These are phyloP conservation scores for Marasmarcha lunaedactyla DNA, from an alignment of 2,888 invertebrate genomes.

Conservation along the genomic window DNA sequence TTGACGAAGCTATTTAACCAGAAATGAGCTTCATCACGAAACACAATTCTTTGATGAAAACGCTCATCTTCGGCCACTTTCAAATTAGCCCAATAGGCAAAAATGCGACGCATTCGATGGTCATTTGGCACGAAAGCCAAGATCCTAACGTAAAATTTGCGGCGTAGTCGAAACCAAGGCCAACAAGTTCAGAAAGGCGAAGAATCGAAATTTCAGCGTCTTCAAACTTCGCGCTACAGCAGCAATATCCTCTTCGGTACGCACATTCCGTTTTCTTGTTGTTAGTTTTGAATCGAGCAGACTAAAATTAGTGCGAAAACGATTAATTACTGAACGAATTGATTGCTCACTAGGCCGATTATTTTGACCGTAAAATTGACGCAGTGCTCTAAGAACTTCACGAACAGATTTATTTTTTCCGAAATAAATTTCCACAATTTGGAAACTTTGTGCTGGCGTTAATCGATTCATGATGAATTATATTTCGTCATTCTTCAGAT, in stretches of 20 bases:
- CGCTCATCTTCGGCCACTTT: constrained; percentile 14
- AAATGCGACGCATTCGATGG: constrained; percentile 15
- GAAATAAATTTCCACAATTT: not conserved
- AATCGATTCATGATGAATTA: not conserved
- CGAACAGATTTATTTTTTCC: not conserved
- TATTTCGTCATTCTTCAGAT: too few relatives aligned
- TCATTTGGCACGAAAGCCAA: constrained; percentile 18
- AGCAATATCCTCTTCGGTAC: constrained; percentile 16
- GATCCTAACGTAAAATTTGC: constrained; percentile 16
- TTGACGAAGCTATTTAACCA: constrained; percentile 8
- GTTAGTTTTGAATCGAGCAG: constrained; percentile 13
- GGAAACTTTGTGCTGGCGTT: not conserved
- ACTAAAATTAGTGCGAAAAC: constrained; percentile 20
- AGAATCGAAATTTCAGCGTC: constrained; percentile 18
- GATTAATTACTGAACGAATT: constrained; percentile 20
- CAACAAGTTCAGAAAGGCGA: constrained; percentile 20
- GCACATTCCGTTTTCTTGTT: constrained; percentile 12
- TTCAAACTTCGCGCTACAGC: constrained; percentile 14
- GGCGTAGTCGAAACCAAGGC: constrained; percentile 19
- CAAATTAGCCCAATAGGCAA: constrained; percentile 21
- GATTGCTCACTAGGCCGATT: constrained; percentile 18
- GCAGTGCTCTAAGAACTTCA: not conserved
- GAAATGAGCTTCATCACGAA: constrained; percentile 17
- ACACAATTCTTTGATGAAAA: constrained; percentile 15
- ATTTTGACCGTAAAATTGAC: constrained; percentile 16